Evolutionary conservation across 1,140 invertebrate species (phyloP), one percentile per base, ranked within the genome.

Genomic region (Fopius arisanus): DNA sequence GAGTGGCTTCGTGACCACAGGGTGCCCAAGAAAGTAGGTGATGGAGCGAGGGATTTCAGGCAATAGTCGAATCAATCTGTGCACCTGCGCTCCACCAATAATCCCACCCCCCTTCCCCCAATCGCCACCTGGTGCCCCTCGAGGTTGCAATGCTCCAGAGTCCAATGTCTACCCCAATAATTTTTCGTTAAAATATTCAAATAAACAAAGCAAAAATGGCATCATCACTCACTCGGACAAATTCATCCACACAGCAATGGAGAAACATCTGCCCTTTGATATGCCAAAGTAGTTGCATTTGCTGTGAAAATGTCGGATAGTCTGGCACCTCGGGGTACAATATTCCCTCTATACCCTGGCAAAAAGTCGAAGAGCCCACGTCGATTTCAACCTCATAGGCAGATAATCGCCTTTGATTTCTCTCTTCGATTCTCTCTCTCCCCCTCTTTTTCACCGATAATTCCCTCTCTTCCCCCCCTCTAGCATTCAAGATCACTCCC

Each of bases 341-440:
- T 65, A 65, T 65, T 19, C 28, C n/a, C 29, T 65, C 29, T 33
- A 28, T 26, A 16, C 79, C 79, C 70, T 77, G 67, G 78, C 78
- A 76, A 82, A 31, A 82, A 31, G 62, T 65, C 28, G 70, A 37
- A 80, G 81, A 83, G 82, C 80, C 79, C 79, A 82, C 80, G 80
- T 81, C 85, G 84, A 86, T 86, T 86, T 82, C 85, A 84, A 81
- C 84, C 86, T 86, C 85, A 86, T 85, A 86, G 85, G 80, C 84
- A 86, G 86, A 86, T 87, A 87, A 86, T 87, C 86, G 85, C 80
- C 84, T 87, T 87, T 87, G 86, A 87, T 87, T 87, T 87, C 86
- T 87, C 86, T 86, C 85, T 87, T 87, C 86, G 85, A 87, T 86
- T 86, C 78, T 72, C 43, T 19, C 43, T 71, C 73, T 75, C 76